Conservation (phyloP, 2,113 vertebrate genomes). For the Cisticola juncidis region DNA sequence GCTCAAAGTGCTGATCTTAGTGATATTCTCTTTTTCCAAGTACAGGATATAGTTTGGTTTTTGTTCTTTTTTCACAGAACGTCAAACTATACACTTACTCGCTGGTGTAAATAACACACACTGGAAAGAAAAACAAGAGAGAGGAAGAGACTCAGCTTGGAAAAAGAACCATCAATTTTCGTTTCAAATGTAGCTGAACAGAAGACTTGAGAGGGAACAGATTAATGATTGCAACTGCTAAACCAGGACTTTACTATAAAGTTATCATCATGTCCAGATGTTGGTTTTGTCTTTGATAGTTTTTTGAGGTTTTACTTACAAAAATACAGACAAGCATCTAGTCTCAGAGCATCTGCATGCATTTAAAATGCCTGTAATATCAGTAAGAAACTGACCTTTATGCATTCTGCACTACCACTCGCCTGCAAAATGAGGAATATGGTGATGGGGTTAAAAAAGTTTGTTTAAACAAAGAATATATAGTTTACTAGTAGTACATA, state of each 20-base stretch:
- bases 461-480: background rate
- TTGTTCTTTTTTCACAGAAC: background rate
- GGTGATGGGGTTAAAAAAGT: background rate
- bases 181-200: slow-evolving; percentile 33
- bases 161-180: slow-evolving; percentile 24
- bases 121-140: slow-evolving; percentile 6
- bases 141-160: background rate
- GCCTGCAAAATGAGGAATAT: background rate
- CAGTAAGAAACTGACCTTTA: background rate
- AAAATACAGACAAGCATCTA: background rate
- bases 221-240: background rate
- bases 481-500: background rate
- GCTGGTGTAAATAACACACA: background rate
- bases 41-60: background rate
- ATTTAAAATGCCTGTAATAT: background rate
- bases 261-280: background rate
- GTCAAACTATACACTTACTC: background rate
- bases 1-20: background rate
- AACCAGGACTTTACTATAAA: background rate
- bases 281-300: background rate
- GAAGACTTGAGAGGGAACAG: background rate
- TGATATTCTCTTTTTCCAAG: background rate
- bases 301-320: background rate
- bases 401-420: background rate
- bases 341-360: background rate